A percentile compares a stretch with the other conserved stretches of the same genome.
phyloP scores from a whole-genome alignment of 2,888 invertebrate species.

The Ferrisia virgata region DNA sequence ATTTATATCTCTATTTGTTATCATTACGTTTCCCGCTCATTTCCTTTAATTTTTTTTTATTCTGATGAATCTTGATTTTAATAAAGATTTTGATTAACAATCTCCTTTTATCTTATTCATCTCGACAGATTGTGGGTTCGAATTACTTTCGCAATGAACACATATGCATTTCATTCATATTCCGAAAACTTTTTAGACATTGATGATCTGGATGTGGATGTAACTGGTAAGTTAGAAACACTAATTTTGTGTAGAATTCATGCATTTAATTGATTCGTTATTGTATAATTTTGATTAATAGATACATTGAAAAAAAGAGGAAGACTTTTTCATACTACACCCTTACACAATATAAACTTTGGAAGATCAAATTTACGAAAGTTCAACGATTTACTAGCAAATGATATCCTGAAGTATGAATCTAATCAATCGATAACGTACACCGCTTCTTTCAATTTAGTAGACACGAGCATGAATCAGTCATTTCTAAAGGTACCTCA shows the following conservation, averaged over 20 bases:
- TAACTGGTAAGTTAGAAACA: neutral
- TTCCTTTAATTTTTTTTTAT: neutral
- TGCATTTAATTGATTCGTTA: neutral
- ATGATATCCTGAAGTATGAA: constrained; percentile 12
- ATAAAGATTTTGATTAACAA: no score
- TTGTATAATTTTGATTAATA: neutral
- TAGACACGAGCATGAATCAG: neutral
- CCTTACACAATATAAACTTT: neutral
- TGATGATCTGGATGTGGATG: neutral
- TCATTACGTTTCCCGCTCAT: neutral
- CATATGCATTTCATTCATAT: neutral
- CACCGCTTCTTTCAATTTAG: neutral
- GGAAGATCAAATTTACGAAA: neutral
- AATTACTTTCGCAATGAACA: neutral
- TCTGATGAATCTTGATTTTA: neutral
- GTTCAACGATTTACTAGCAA: neutral
- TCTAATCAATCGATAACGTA: neutral
- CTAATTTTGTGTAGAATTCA: neutral
- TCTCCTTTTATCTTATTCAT: neutral
- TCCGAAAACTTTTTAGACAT: neutral
- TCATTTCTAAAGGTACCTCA: constrained; percentile 1
- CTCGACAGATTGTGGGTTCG: neutral
- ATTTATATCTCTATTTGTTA: neutral
- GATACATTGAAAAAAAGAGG: constrained; percentile 24
- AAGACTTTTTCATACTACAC: neutral